Base-by-base conservation (phyloP, 1,140 invertebrate genomes). In the Megalonaias nervosa region DNA sequence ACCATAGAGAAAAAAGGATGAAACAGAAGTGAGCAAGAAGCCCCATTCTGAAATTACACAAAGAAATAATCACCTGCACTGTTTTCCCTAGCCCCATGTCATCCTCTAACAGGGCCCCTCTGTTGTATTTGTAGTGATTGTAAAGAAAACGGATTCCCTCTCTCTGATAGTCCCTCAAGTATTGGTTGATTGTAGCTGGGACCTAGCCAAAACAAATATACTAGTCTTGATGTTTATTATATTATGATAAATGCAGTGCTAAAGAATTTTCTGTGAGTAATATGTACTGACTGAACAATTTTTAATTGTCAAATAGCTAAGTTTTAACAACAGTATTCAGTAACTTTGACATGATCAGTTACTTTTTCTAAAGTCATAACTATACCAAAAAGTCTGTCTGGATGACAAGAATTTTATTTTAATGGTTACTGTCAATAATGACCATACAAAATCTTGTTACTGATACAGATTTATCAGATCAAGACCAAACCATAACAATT, bases 61-160 rank as follows among this genome's bases (percentile, higher is more conserved):
- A 56, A 16, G 21, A 48, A 48, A 21, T 19, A 74, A 65, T 62
- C 69, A 89, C 89, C 88, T 90, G 88, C 9, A 90, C 86, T 21
- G 89, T 90, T 79, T 90, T 90, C 0, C 89, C 89, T 9, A 90
- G 83, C 21, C 89, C 89, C 89, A 90, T 90, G 67, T 90, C 88
- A 86, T 90, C 89, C 17, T 86, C 89, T 2, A 90, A 80, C 59
- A 90, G 85, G 13, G 85, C 87, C 19, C 89, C 89, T 68, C 64
- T 67, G 16, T 75, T 79, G 5, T 81, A 11, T n/a, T 60, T 79
- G 67, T 88, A 90, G 73, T 89, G 86, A 26, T 81, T 75, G 68
- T 86, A 90, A n/a, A 90, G 74, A 77, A 90, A 90, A 65, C 77
- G 60, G 21, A 90, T 85, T 0, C 89, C 89, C 14, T 86, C 83